Evolutionary conservation across 2,113 vertebrate genomes (phyloP).

Genomic region (Marmota monax): DNA sequence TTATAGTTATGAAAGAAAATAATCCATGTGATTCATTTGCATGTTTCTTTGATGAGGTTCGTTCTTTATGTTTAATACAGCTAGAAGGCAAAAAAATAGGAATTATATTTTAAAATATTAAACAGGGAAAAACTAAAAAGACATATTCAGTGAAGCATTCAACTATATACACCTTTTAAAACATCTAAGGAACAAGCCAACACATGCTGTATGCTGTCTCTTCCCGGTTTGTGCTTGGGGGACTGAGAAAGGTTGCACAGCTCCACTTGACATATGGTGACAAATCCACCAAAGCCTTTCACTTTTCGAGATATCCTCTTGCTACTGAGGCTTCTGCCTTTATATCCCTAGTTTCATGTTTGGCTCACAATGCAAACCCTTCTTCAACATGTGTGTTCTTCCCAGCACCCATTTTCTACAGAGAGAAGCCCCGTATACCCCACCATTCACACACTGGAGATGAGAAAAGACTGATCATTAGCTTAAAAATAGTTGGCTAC

Average conservation of each 20-base stretch:
- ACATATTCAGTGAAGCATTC: background rate
- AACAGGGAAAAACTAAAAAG: slow-evolving; percentile 33
- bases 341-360: background rate
- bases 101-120: slow-evolving; percentile 33
- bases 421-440: background rate
- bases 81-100: slow-evolving; percentile 37
- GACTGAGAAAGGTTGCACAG: rapidly evolving
- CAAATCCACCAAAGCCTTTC: background rate
- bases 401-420: background rate
- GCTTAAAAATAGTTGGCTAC: background rate
- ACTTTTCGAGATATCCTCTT: background rate
- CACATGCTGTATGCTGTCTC: background rate
- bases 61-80: slow-evolving; percentile 45
- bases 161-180: background rate
- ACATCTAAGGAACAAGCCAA: background rate
- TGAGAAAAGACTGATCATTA: background rate
- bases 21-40: slow-evolving; percentile 49
- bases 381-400: background rate
- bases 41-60: slow-evolving; percentile 64
- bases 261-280: background rate
- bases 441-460: background rate
- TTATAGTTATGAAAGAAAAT: slow-evolving; percentile 45
- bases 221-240: background rate
- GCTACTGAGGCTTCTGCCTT: background rate
- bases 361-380: background rate